Evolutionary conservation across 2,113 vertebrate genomes (phyloP).

Genomic region (Podocnemis expansa): DNA sequence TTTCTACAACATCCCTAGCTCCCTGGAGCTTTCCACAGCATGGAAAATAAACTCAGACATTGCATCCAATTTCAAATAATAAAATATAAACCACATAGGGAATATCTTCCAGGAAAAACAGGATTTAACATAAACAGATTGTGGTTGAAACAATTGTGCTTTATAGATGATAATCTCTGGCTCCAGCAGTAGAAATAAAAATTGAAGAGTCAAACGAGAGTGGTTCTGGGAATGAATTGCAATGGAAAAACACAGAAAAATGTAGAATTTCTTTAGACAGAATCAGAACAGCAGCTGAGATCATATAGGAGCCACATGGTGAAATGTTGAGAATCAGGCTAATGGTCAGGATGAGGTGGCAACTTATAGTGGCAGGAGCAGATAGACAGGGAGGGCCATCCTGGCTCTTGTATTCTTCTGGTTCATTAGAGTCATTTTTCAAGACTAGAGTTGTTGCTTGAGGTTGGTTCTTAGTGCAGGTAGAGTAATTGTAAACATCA

Average conservation of each 20-base stretch:
- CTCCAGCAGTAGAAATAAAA: slow-evolving; percentile 54
- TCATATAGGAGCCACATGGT: background rate
- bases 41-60: slow-evolving; percentile 24
- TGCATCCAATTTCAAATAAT: slow-evolving; percentile 44
- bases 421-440: background rate
- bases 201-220: slow-evolving; percentile 41
- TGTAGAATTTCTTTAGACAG: slow-evolving; percentile 25
- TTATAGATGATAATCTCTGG: slow-evolving; percentile 55
- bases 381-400: background rate
- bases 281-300: background rate
- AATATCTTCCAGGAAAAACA: slow-evolving; percentile 52
- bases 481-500: background rate
- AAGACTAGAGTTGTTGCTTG: background rate
- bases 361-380: background rate
- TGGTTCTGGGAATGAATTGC: slow-evolving; percentile 7
- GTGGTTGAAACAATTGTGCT: slow-evolving; percentile 39
- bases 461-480: background rate
- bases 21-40: background rate
- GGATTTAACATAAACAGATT: slow-evolving; percentile 25
- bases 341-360: background rate
- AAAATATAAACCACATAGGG: background rate
- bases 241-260: slow-evolving; percentile 48
- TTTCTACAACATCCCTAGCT: background rate
- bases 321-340: background rate
- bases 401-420: accelerated